Conservation (phyloP, 2,797 vertebrate species). For the Sternarchorhynchus goeldii region DNA sequence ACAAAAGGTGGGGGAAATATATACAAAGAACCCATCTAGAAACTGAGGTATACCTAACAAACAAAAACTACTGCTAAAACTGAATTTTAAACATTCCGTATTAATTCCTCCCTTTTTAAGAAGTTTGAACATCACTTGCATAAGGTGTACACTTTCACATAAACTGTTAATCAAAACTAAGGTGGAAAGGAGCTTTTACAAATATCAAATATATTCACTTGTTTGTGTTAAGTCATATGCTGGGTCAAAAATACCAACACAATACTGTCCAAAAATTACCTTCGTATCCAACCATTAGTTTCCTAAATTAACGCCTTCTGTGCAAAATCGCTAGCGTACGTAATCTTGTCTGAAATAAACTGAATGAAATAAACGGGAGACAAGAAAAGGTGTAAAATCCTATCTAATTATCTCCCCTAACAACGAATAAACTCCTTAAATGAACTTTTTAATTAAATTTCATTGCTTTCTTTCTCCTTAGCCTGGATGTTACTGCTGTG, state of each 20-base stretch:
- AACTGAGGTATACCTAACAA: too few relatives aligned
- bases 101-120: too few relatives aligned
- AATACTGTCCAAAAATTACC: neutral
- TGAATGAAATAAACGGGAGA: constrained; percentile 23
- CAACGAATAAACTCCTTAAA: constrained; percentile 32
- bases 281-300: neutral
- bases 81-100: too few relatives aligned
- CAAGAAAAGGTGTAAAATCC: constrained; percentile 40
- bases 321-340: constrained; percentile 31
- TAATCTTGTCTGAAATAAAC: constrained; percentile 22
- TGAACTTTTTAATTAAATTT: constrained; percentile 39
- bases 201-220: too few relatives aligned
- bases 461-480: neutral
- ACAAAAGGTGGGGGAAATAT: neutral
- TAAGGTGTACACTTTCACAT: too few relatives aligned
- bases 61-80: too few relatives aligned
- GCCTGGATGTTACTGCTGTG: neutral
- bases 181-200: too few relatives aligned
- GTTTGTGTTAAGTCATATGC: neutral
- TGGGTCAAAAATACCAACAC: neutral
- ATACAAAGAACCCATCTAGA: neutral
- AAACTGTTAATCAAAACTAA: too few relatives aligned
- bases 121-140: too few relatives aligned
- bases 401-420: constrained; percentile 51
- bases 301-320: neutral